Evolutionary conservation across 2,888 invertebrate genomes (phyloP), one percentile per base, ranked within the genome.

Genomic region (Spodoptera exigua): DNA sequence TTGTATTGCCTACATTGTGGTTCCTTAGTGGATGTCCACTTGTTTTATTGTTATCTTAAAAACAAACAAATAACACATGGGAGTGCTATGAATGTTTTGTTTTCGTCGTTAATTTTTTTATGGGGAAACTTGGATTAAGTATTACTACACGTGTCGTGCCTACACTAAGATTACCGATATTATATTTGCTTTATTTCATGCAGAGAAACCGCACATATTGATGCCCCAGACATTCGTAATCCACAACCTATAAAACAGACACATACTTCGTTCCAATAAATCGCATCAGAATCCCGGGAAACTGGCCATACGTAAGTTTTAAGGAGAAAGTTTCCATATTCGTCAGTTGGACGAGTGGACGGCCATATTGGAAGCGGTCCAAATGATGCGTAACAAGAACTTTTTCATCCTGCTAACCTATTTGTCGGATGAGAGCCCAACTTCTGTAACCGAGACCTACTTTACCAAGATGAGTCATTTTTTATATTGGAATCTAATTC

Each of bases 391-490:
- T 55, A 44, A 35, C 54, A 58, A 70, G 48, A 64, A 66, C 66
- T 61, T 54, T 39, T 52, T 58, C 55, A 63, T 60, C 39, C 49
- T 45, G 54, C 44, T 61, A 65, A 62, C 62, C 74, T 63, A 76
- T 70, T 61, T 66, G 61, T 61, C 43, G 47, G 44, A 53, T 41
- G 57, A 47, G 49, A 43, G 17, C 45, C 47, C 21, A 62, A 76
- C 35, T 63, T 65, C 47, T 46, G 60, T 68, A 66, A 66, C 71
- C 58, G 34, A 77, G 78, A 77, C 66, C 75, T 45, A 74, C 56
- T 64, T 76, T 44, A 45, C 59, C 35, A 62, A 66, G 36, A 9
- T 61, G 67, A 37, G 16, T 11, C 14, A 16, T 43, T 43, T 43
- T 43, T 43, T 43, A 27, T 27, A 9, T 7, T 9, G 5, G 7